Percentiles rank a stretch among this genome's conserved stretches.
These are phyloP conservation scores for Siniperca chuatsi DNA, from an alignment of 2,113 vertebrate species.

Conservation along the genomic window DNA sequence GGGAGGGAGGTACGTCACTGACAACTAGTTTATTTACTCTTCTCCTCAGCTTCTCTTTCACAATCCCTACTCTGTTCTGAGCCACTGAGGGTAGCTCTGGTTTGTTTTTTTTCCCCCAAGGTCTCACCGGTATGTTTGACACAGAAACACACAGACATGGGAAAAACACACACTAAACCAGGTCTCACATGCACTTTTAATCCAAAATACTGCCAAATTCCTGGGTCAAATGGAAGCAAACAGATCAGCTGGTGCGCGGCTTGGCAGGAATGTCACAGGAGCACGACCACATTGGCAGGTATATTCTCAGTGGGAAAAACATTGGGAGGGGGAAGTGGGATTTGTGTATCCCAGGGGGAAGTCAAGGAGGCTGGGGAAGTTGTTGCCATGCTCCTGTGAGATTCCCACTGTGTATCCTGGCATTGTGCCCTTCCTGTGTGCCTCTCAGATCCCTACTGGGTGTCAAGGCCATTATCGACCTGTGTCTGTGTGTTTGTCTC, in stretches of 20 bases:
- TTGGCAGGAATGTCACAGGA: constrained; percentile 69
- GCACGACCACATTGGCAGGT: constrained; percentile 47
- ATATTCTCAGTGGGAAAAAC: constrained; percentile 28
- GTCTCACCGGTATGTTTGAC: constrained; percentile 48
- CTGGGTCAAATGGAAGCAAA: constrained; percentile 44
- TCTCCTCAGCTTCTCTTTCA: constrained; percentile 24
- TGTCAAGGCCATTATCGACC: constrained; percentile 34
- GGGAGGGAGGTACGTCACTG: constrained; percentile 18
- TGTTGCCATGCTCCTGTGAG: constrained; percentile 50
- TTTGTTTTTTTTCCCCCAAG: constrained; percentile 7
- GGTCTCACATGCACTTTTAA: constrained; percentile 28
- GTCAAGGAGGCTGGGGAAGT: constrained; percentile 21
- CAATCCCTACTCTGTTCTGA: constrained; percentile 20
- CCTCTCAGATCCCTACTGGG: constrained; percentile 22
- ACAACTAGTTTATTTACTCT: constrained; percentile 58
- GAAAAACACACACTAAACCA: constrained; percentile 42
- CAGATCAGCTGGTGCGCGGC: constrained; percentile 2
- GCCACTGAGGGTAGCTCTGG: constrained; percentile 16
- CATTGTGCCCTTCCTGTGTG: constrained; percentile 1
- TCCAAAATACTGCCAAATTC: constrained; percentile 49
- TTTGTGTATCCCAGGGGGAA: constrained; percentile 23
- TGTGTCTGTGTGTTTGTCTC: not conserved
- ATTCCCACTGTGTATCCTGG: constrained; percentile 37
- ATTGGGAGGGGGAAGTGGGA: not conserved
- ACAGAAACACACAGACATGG: constrained; percentile 46